Evolutionary conservation across 2,888 invertebrate genomes (phyloP).

Genomic region (Hirtodrosophila duncani): DNA sequence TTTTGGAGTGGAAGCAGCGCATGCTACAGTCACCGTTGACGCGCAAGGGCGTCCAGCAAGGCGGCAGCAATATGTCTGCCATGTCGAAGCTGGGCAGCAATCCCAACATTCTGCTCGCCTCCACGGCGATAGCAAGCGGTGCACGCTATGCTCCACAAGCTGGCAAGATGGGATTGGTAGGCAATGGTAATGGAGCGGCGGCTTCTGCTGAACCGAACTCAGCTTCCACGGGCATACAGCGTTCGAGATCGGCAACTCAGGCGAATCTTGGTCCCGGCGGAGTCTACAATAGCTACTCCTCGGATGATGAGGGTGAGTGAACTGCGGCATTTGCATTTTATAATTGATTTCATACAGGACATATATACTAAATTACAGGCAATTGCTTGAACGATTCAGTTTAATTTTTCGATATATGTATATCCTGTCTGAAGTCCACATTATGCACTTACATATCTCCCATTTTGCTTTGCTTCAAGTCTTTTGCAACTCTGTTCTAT

Average conservation of each 20-base stretch:
- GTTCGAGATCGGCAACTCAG: conserved; percentile 79
- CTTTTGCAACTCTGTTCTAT: conserved; percentile 27
- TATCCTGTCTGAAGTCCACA: background rate
- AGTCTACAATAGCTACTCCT: conserved; percentile 90
- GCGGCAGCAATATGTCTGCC: conserved; percentile 77
- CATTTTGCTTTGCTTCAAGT: conserved; percentile 60
- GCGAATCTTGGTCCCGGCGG: conserved; percentile 78
- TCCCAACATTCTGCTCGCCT: conserved; percentile 74
- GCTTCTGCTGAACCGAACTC: conserved; percentile 1
- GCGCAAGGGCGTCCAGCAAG: conserved; percentile 84
- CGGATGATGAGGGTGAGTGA: conserved; percentile 93
- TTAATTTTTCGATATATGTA: too few species aligned
- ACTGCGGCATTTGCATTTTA: too few species aligned
- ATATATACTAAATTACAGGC: too few species aligned
- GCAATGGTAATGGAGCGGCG: conserved; percentile 13
- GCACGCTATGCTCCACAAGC: conserved; percentile 61
- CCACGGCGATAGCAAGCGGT: conserved; percentile 71
- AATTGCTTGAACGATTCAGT: too few species aligned
- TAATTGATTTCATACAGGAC: too few species aligned
- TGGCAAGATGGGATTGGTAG: conserved; percentile 40
- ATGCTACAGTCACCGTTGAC: conserved; percentile 94
- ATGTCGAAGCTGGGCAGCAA: conserved; percentile 78
- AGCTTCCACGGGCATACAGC: conserved; percentile 68
- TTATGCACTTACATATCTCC: conserved; percentile 17
- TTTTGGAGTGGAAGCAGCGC: conserved; percentile 94